Evolutionary conservation across 1,140 invertebrate genomes (phyloP).

Genomic region (Leptonema lineaticorne): DNA sequence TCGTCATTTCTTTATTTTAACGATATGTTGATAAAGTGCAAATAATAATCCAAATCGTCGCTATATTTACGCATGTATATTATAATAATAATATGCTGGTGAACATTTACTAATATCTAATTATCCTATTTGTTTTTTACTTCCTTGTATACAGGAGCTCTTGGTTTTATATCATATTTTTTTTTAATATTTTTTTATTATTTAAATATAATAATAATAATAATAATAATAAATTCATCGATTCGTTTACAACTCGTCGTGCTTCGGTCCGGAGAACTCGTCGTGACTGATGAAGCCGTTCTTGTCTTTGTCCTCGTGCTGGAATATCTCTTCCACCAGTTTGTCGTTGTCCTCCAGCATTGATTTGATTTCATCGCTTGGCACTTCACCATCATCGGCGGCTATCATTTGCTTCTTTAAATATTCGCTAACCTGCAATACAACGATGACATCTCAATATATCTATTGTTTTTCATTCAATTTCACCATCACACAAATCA

Average conservation of each 20-base stretch:
- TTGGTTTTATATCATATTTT: conserved; percentile 10
- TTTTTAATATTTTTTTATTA: background rate
- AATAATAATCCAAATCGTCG: background rate
- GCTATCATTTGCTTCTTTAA: conserved; percentile 88
- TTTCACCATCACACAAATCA: too few relatives aligned
- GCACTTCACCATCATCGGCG: conserved; percentile 66
- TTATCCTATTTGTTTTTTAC: conserved; percentile 33
- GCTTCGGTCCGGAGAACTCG: conserved; percentile 95
- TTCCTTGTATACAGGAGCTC: conserved; percentile 36
- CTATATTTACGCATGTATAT: background rate
- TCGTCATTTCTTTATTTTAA: background rate
- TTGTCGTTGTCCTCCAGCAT: conserved; percentile 90
- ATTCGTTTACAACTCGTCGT: conserved; percentile 85
- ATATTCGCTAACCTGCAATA: conserved; percentile 80
- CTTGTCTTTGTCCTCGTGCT: conserved; percentile 94
- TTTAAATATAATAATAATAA: conserved; percentile 1
- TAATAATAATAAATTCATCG: background rate
- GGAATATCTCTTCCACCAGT: conserved; percentile 93
- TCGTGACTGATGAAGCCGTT: conserved; percentile 94
- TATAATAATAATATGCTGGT: background rate
- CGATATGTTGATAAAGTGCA: background rate
- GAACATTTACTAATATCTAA: conserved; percentile 31
- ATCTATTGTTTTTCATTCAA: too few relatives aligned
- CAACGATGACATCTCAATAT: background rate
- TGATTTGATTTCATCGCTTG: conserved; percentile 77